Evolutionary conservation across 2,113 vertebrate species (phyloP), one percentile per base, ranked within the genome.

Genomic region (Actinemys pallida): DNA sequence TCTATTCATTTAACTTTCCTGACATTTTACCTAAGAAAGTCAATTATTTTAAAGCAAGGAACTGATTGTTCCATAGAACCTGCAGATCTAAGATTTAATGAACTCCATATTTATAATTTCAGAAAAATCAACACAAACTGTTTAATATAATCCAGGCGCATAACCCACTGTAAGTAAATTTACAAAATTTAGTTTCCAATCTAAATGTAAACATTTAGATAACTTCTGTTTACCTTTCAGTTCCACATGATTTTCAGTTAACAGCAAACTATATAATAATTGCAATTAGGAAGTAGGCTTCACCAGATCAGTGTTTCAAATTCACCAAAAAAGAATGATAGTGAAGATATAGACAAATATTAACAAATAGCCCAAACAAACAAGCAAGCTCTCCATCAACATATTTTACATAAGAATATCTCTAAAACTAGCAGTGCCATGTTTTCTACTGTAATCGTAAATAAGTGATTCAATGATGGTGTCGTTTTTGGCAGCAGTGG

Each of bases 161-260:
- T 1, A 59, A 25, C 10, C 22, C 2, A 49, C 0, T 8, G 27
- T 79, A 87, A 75, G 10, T 53, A 83, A 83, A 81, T 0, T 0
- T n/a, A 82, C n/a, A 11, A 45, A 76, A 83, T 31, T 87, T 31
- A 1, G 10, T 83, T 89, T 82, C 54, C 54, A 81, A 81, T 95
- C 22, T 50, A 89, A 82, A 20, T 57, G 56, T 56, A 11, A 85
- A 39, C n/a, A 39, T 45, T 76, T 24, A 69, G 62, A 69, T 76
- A 12, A n/a, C n/a, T 76, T 42, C 10, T 20, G 20, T 76, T 45
- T 76, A 42, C 24, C 22, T 76, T 42, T 76, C 42, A 25, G 39
- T 25, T 76, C 11, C 72, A 75, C 22, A 27, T 76, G 6, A 76
- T 45, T 25, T 39, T 76, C 72, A 76, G 5, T 76, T 76, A 76